Base-by-base conservation (phyloP, 35 echinoderm and acorn worm genomes). In the Apostichopus japonicus region DNA sequence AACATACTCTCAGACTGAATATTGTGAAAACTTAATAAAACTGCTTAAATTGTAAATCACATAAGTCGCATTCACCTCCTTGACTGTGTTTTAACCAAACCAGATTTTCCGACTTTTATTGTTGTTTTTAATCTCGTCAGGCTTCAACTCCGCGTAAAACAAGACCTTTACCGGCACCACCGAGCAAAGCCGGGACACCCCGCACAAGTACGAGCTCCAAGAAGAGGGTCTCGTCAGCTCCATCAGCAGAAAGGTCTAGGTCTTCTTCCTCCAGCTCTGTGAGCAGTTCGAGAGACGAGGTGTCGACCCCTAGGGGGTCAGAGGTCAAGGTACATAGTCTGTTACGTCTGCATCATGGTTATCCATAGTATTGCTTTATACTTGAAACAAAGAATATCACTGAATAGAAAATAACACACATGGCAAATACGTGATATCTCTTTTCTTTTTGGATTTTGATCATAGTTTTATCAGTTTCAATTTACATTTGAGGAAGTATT, bases 211-310 rank as follows among this genome's bases (percentile, higher is more conserved):
- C 65, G 22, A 95, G 96, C 65, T 77, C 90, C 21, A 98, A 94
- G 72, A 96, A 79, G 25, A 79, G 79, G 81, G 56, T 89, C 67
- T 83, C 56, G 21, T 92, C 94, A 56, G 82, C 91, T 15, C 78
- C 82, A 53, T 82, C 55, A 72, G 79, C 90, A 44, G 73, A 91
- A n/a, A 92, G 80, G 23, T 91, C 73, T 76, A 59, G 23, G 63
- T 79, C 67, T 8, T 88, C 91, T 54, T 94, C 94, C 8, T 81
- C 92, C 54, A 96, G 95, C 77, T 99, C 97, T 76, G 97, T 99
- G 14, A 92, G 93, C 24, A 99, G 95, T 62, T 99, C 97, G 3
- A 99, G 92, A 77, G 97, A 99, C 56, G 95, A 96, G 56, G 53
- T 90, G 14, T 78, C 72, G 5, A 96, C 97, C 91, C 97, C 97